Evolutionary conservation across 2,888 invertebrate species (phyloP).

Genomic region (Agonopterix subpropinquella): DNA sequence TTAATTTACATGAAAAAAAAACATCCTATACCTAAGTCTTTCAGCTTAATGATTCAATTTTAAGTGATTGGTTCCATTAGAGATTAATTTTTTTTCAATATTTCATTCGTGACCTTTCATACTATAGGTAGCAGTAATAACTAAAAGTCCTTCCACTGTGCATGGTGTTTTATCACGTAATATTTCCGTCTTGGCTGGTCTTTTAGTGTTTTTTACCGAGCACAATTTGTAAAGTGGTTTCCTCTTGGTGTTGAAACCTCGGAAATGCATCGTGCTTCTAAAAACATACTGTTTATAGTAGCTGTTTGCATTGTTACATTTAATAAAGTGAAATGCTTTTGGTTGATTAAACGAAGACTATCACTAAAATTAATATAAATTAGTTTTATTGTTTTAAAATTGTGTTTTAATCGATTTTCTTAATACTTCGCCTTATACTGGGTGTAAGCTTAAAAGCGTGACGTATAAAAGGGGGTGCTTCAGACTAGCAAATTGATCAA

Average conservation of each 20-base stretch:
- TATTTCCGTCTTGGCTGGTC: constrained; percentile 4
- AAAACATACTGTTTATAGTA: neutral
- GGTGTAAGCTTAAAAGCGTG: too few species aligned
- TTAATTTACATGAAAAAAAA: neutral
- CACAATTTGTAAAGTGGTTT: constrained; percentile 9
- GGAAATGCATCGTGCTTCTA: constrained; percentile 4
- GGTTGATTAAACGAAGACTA: neutral
- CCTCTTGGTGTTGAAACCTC: constrained; percentile 3
- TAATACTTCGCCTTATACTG: too few species aligned
- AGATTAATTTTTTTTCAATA: too few species aligned
- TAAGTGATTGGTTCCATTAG: neutral
- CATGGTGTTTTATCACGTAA: neutral
- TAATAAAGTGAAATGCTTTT: constrained; percentile 4
- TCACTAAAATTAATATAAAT: too few species aligned
- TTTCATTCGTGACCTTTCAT: neutral
- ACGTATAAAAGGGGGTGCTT: too few species aligned
- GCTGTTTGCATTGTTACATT: constrained; percentile 2
- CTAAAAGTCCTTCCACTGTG: neutral
- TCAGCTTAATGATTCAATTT: neutral
- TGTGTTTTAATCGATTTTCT: too few species aligned
- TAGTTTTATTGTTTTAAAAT: too few species aligned
- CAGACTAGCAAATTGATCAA: too few species aligned
- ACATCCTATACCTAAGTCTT: neutral
- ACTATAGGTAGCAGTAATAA: neutral
- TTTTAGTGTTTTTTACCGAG: constrained; percentile 3